Base-by-base conservation (phyloP, 2,113 vertebrate species). In the Xiphophorus hellerii region DNA sequence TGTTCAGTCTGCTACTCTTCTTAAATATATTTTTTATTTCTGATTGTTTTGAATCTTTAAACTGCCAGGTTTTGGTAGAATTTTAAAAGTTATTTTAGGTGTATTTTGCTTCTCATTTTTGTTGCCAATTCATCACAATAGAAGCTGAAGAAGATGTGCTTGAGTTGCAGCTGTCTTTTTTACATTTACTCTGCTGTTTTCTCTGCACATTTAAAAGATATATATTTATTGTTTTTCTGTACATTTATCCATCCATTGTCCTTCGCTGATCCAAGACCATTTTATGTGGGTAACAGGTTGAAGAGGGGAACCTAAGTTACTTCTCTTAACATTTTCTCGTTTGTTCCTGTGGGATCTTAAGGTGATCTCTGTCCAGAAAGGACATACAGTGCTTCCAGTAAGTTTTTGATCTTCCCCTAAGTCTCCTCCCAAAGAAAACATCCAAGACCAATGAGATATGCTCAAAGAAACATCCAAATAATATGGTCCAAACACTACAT, bases 1-100 rank as follows among this genome's bases (percentile, higher is more conserved):
- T 42, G 11, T 74, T 81, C 29, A 68, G 73, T 87, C 82, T 90
- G 85, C 74, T 85, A 85, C 71, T 81, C 73, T 77, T 91, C 81
- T 85, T 90, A 74, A 89, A 58, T 88, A 69, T 81, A 54, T 37
- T 37, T 81, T 63, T 82, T 82, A 78, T 62, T 87, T 74, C 85
- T 82, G 3, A 15, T 85, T 70, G 17, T 87, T 42, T 65, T 80
- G 42, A 62, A 42, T 87, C 83, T 86, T 67, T 87, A 84, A 29
- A 82, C 76, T 86, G 73, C 74, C 73, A 30, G 33, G 63, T 51
- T 83, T 83, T 69, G 85, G 70, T 74, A 84, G 58, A 71, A 84
- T 78, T 75, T n/a, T 7, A 58, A 10, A 10, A n/a, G 51, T n/a
- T n/a, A 8, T 54, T 22, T 58, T 58, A 58, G 44, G 5, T 0